Conservation (phyloP, 2,797 vertebrate species). For the Lagorchestes hirsutus region DNA sequence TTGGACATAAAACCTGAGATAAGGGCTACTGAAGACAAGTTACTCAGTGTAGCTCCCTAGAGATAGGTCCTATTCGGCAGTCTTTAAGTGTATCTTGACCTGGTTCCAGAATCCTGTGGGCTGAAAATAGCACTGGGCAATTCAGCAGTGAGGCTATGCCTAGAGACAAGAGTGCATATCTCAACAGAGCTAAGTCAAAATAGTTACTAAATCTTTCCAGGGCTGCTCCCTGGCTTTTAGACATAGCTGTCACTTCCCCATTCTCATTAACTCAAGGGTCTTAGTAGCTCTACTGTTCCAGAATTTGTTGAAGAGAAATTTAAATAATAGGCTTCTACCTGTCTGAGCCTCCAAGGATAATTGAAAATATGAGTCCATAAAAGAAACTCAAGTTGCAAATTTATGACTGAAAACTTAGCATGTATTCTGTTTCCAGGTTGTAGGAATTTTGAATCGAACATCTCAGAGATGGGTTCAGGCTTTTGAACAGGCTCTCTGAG, state of each 20-base stretch:
- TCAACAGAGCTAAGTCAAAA: not conserved
- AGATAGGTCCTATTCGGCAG: not conserved
- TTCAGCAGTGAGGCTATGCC: not conserved
- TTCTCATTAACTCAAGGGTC: constrained; percentile 13
- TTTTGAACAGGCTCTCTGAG: not conserved
- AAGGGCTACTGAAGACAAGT: not conserved
- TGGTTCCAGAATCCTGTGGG: not conserved
- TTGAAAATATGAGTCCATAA: not conserved
- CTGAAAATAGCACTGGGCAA: not conserved
- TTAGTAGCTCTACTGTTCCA: not conserved
- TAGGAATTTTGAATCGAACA: not conserved
- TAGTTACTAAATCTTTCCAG: not conserved
- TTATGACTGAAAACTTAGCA: not conserved
- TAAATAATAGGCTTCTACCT: not conserved
- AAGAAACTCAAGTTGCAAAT: not conserved
- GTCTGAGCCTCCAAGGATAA: not conserved
- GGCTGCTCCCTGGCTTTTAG: not conserved
- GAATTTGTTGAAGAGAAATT: not conserved
- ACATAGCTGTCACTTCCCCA: not conserved
- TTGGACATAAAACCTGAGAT: constrained; percentile 3
- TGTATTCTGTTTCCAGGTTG: not conserved
- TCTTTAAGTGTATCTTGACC: not conserved
- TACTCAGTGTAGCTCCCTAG: not conserved
- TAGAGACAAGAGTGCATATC: not conserved
- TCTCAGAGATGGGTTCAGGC: not conserved